Evolutionary conservation across 2,888 invertebrate species (phyloP), one percentile per base, ranked within the genome.

Genomic region (Hedychridium roseum): DNA sequence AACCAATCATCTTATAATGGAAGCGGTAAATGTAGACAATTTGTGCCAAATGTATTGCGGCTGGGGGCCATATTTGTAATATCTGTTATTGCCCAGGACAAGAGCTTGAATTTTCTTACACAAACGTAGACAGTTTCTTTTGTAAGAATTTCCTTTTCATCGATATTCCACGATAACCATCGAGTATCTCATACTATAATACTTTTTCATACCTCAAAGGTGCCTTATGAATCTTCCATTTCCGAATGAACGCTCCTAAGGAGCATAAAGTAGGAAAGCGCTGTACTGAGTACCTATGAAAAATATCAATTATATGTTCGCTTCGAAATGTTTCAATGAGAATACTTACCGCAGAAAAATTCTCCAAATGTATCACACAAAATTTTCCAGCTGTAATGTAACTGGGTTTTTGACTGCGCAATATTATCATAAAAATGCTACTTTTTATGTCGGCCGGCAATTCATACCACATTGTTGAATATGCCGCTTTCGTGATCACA

Each of bases 1-100:
- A 81, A 94, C 94, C 0, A 91, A 93, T 73, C 89, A 91, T 77
- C 83, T 99, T 7, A 97, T 99, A 58, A 85, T 88, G 45, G 94
- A 97, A 80, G 96, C 99, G 1, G 94, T 91, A 11, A 90, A 88
- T 76, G 81, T 92, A 40, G 88, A 90, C 67, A 94, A 95, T 79
- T 83, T 99, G 9, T 91, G 93, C 64, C 90, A 92, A 79, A 99
- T 99, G 99, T 99, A 94, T 73, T 86, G 92, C 41, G 98, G 98
- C 5, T 99, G 99, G 99, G 92, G 93, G 27, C 87, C 97, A 1
- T 96, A 88, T 75, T 78, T 94, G 65, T 94, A 80, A 83, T 2
- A n/a, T n/a, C n/a, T n/a, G n/a, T n/a, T n/a, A n/a, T n/a, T n/a
- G n/a, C n/a, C n/a, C n/a, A n/a, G n/a, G n/a, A n/a, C n/a, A n/a